Conservation (phyloP, 2,113 vertebrate genomes). For the Furnarius figulus region DNA sequence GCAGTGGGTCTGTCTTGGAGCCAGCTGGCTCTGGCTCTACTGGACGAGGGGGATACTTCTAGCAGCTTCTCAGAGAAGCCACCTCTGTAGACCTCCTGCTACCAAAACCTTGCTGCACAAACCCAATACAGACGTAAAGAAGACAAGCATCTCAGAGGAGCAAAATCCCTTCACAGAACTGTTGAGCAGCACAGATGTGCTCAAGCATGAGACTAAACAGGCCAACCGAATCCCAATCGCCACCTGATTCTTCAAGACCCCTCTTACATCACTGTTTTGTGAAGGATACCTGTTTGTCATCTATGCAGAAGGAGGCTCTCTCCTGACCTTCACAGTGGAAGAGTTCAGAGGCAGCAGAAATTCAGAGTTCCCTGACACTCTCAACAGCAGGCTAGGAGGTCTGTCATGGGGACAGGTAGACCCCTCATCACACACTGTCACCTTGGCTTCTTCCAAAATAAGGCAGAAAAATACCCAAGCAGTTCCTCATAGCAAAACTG, state of each 20-base stretch:
- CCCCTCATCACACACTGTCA: background rate
- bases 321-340: background rate
- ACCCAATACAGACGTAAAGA: background rate
- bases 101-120: background rate
- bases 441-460: background rate
- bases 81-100: background rate
- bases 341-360: background rate
- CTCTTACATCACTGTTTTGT: background rate
- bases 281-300: background rate
- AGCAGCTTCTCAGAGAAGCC: background rate
- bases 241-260: background rate
- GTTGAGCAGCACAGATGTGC: background rate
- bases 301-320: background rate
- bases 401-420: rapidly evolving
- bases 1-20: background rate
- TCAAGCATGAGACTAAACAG: background rate
- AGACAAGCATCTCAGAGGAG: background rate
- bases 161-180: background rate
- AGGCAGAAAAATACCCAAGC: background rate
- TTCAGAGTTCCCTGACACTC: background rate
- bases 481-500: background rate
- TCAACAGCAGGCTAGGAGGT: background rate
- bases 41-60: background rate
- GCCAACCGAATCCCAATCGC: background rate
- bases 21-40: background rate